These are phyloP conservation scores for Probaryconus sp. DNA, from an alignment of 1,140 invertebrate species.

Conservation along the genomic window DNA sequence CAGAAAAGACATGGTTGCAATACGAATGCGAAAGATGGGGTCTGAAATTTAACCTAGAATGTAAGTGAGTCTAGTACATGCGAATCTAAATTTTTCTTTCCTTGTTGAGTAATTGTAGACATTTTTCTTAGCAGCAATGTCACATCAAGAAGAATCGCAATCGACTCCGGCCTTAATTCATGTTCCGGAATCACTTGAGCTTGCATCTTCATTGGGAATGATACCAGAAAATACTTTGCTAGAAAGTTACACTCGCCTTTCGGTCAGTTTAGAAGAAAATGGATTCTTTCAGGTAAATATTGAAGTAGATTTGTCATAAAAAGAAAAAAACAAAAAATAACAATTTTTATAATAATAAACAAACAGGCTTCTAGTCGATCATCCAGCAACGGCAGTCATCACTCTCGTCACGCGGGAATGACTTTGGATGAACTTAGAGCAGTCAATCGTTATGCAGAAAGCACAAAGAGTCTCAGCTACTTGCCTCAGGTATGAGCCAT, in stretches of 20 bases:
- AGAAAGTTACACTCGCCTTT: conserved; percentile 90
- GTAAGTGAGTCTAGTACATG: conserved; percentile 78
- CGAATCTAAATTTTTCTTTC: conserved; percentile 22
- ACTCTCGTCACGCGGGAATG: conserved; percentile 79
- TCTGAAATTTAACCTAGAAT: conserved; percentile 87
- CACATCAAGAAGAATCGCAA: conserved; percentile 88
- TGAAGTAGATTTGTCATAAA: conserved; percentile 23
- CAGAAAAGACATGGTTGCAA: conserved; percentile 92
- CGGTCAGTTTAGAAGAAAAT: conserved; percentile 91
- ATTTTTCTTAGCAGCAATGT: conserved; percentile 77
- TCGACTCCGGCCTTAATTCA: conserved; percentile 88
- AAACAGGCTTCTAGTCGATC: conserved; percentile 80
- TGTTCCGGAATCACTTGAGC: conserved; percentile 79
- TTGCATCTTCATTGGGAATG: conserved; percentile 83
- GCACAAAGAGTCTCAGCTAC: conserved; percentile 93
- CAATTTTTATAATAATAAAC: neutral
- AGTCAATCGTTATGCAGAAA: conserved; percentile 94
- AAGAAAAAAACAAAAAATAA: neutral
- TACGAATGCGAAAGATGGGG: conserved; percentile 92
- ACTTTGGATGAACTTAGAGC: conserved; percentile 89
- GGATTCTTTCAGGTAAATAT: conserved; percentile 86
- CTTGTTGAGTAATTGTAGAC: conserved; percentile 34
- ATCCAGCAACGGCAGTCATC: conserved; percentile 82
- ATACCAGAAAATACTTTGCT: conserved; percentile 90
- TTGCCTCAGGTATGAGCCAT: conserved; percentile 88